Base-by-base conservation (phyloP, 2,888 invertebrate species). In the Acronicta leporina region DNA sequence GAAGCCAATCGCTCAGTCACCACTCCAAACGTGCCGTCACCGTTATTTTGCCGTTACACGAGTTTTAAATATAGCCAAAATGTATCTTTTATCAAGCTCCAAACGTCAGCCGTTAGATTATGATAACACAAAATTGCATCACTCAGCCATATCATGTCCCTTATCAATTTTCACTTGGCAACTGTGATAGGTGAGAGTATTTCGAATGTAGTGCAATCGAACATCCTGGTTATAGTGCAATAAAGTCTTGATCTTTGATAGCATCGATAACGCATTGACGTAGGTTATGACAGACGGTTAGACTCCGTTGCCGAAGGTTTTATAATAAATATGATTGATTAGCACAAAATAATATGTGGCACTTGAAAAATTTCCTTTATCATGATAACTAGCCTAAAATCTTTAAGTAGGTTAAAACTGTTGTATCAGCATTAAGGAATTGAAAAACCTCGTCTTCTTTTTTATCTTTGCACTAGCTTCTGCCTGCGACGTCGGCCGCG, bases 261-360 rank as follows among this genome's bases (percentile, higher is more conserved):
- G 10, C 35, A 47, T 20, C 0, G 72, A 77, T 77, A 77, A 64
- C 13, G 20, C 20, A 64, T 63, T 75, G 73, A 77, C 73, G 77
- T 63, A 49, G 20, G 65, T 42, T 44, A 11, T 65, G 48, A 71
- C 56, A 76, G 74, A 64, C 75, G 48, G 59, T 42, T 50, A 14
- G 75, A 57, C 70, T 68, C n/a, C 61, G 0, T 44, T 43, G 14
- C 16, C 16, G 20, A 57, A 56, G 48, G 27, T 46, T 44, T 58
- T 15, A 8, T 44, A 50, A 35, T 33, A 33, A 25, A 38, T 5
- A 62, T 74, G 68, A 74, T 74, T 60, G 64, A 73, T 73, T 27
- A 1, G 40, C 41, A 47, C 45, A 35, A 42, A 50, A 38, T 63
- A 41, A 27, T 27, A 20, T 16, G n/a, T n/a, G 20, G 38, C 16